Base-by-base conservation (phyloP, 2,888 invertebrate species). In the Sepioteuthis lessoniana region DNA sequence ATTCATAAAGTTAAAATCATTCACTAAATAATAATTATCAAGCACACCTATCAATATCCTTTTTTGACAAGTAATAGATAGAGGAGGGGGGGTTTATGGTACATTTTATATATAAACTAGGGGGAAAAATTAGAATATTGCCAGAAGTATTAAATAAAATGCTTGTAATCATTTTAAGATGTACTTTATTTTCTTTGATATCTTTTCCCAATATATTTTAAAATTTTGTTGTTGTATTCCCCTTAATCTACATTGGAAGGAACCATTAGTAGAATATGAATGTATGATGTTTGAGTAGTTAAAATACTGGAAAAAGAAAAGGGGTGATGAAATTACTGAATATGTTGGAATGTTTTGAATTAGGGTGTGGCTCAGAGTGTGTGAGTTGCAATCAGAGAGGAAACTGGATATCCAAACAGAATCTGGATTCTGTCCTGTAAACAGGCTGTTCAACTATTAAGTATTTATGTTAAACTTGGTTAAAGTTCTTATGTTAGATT, bases 381-480 rank as follows among this genome's bases (percentile, higher is more conserved):
- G 21, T 60, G 35, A 19, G 35, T n/a, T 76, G 76, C 4, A 76
- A 76, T 76, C n/a, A 76, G 76, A 35, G 35, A 76, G n/a, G 76
- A 76, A 76, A 76, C 76, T n/a, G n/a, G 76, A 76, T 76, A 76
- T 35, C n/a, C n/a, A n/a, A 76, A 76, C n/a, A n/a, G n/a, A 76
- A 76, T 76, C n/a, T 76, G n/a, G 16, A 35, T 76, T 76, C 76
- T 76, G 3, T 76, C n/a, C 76, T 76, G n/a, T 76, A 76, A 76
- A 76, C 76, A 76, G n/a, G 19, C n/a, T 76, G n/a, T 76, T 76
- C 76, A 76, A n/a, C 76, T 35, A 5, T 2, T 4, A 25, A 13
- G 76, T 76, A 76, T 76, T 76, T 76, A n/a, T 76, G 13, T 76
- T 10, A 35, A 76, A 76, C n/a, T 76, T 76, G n/a, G n/a, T 76